These are phyloP conservation scores for Mizuhopecten yessoensis DNA, from an alignment of 1,140 invertebrate genomes.

Conservation along the genomic window DNA sequence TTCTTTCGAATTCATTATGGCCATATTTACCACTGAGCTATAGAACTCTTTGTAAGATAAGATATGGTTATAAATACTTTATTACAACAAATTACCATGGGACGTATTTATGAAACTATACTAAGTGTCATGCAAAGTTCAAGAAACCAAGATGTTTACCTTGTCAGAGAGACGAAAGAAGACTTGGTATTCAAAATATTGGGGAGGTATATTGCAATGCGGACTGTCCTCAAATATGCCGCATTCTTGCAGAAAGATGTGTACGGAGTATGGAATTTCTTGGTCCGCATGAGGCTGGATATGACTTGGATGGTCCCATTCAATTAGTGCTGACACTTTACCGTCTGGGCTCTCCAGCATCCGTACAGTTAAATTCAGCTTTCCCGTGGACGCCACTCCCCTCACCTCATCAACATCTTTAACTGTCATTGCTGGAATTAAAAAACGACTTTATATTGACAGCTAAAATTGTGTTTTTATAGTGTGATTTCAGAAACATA, in stretches of 20 bases:
- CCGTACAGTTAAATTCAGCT: slow-evolving; percentile 48
- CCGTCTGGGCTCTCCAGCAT: slow-evolving; percentile 53
- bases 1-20: no score
- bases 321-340: slow-evolving; percentile 50
- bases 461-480: no score
- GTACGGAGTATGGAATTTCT: slow-evolving; percentile 60
- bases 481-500: no score
- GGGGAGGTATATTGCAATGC: slow-evolving; percentile 59
- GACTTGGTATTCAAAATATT: slow-evolving; percentile 59
- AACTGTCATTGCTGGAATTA: neutral
- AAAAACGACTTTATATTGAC: neutral
- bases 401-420: neutral
- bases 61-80: no score
- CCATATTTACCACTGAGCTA: no score
- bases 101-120: no score
- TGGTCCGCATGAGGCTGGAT: neutral
- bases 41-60: no score
- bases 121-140: no score
- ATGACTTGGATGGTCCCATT: slow-evolving; percentile 65
- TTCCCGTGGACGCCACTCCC: slow-evolving; percentile 43
- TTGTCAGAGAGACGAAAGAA: neutral
- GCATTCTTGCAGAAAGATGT: slow-evolving; percentile 66
- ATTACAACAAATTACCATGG: no score
- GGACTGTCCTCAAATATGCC: slow-evolving; percentile 59
- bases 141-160: neutral